These are phyloP conservation scores for Paragorgia papillata DNA, from an alignment of 92 coral and sea anemone species.

Conservation along the genomic window DNA sequence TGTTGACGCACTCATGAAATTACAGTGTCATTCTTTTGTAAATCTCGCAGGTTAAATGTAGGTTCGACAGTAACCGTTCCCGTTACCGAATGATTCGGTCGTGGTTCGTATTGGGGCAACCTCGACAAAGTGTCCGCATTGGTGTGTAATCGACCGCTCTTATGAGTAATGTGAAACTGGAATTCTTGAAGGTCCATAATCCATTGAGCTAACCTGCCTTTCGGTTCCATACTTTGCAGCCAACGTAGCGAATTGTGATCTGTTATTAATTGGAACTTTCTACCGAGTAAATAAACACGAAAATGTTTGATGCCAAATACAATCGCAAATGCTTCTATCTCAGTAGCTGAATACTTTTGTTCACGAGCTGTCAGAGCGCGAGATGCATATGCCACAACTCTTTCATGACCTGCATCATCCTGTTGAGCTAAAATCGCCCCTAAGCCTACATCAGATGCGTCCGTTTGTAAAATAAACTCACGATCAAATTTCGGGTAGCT, in stretches of 20 bases:
- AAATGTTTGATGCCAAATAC: constrained; percentile 30
- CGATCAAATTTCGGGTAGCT: constrained; percentile 33
- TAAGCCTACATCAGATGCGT: constrained; percentile 17
- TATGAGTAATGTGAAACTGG: constrained; percentile 44
- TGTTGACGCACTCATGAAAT: neutral
- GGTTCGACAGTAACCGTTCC: constrained; percentile 6
- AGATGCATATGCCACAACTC: constrained; percentile 27
- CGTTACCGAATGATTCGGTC: no score
- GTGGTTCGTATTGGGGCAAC: constrained; percentile 3
- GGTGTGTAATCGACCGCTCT: constrained; percentile 47
- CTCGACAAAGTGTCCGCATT: constrained; percentile 54
- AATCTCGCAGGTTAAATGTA: neutral
- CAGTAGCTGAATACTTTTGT: constrained; percentile 12
- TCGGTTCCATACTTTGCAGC: no score
- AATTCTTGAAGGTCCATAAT: constrained; percentile 62
- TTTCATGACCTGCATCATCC: constrained; percentile 14
- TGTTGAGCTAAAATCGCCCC: no score
- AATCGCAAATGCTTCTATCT: constrained; percentile 27
- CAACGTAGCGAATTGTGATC: constrained; percentile 45
- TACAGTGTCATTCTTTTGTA: constrained; percentile 6
- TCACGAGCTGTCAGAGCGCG: neutral
- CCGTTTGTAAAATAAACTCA: constrained; percentile 16
- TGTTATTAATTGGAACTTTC: constrained; percentile 27
- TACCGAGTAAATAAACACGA: constrained; percentile 27
- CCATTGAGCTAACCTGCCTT: no score